These are phyloP conservation scores for Philaenus spumarius DNA, from an alignment of 1,140 invertebrate genomes.

Conservation along the genomic window DNA sequence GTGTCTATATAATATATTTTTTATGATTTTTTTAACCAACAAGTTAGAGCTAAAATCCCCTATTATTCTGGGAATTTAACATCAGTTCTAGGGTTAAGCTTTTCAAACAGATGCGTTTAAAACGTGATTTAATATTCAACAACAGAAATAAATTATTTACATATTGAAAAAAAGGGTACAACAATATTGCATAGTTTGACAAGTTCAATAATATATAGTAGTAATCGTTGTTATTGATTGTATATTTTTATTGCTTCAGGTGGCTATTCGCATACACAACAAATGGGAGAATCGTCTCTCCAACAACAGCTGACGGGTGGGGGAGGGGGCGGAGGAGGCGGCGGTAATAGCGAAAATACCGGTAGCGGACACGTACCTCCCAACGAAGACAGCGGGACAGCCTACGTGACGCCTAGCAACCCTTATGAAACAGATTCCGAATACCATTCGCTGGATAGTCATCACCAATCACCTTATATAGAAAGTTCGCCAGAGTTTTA, in stretches of 20 bases:
- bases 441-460: slow-evolving; percentile 58
- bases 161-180: too few relatives aligned
- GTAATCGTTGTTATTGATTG: not conserved
- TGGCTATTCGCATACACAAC: slow-evolving; percentile 18
- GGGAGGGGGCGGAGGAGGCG: slow-evolving; percentile 15
- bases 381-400: not conserved
- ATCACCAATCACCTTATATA: slow-evolving; percentile 48
- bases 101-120: too few relatives aligned
- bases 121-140: too few relatives aligned
- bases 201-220: not conserved
- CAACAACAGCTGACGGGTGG: not conserved
- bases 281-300: slow-evolving; percentile 6
- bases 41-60: too few relatives aligned
- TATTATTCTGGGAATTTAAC: too few relatives aligned
- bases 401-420: slow-evolving; percentile 12
- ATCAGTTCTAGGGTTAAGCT: too few relatives aligned
- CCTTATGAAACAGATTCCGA: slow-evolving; percentile 55
- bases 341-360: slow-evolving; percentile 17
- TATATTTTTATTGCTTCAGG: slow-evolving; percentile 19
- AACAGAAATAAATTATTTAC: too few relatives aligned
- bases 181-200: too few relatives aligned
- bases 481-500: slow-evolving; percentile 73
- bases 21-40: too few relatives aligned
- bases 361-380: slow-evolving; percentile 1
- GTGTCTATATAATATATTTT: too few relatives aligned